Evolutionary conservation across 2,888 invertebrate species (phyloP).

Genomic region (Ptychoptera albimana): DNA sequence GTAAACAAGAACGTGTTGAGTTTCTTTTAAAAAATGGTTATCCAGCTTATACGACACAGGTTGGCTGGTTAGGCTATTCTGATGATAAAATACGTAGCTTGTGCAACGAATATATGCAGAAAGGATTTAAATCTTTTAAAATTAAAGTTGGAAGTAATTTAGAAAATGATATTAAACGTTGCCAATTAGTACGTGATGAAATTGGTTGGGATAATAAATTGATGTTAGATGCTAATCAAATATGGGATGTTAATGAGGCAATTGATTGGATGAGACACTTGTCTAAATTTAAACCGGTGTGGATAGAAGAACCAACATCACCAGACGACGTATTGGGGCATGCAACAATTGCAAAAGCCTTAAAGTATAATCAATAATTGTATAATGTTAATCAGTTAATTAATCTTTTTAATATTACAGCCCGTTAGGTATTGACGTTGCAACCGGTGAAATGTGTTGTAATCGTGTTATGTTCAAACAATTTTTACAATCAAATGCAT

Average conservation of each 20-base stretch:
- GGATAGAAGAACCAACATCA: constrained; percentile 90
- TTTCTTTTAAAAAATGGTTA: constrained; percentile 51
- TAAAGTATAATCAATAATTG: constrained; percentile 18
- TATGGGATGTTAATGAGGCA: constrained; percentile 74
- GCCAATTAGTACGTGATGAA: constrained; percentile 51
- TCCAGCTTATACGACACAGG: constrained; percentile 77
- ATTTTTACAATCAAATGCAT: constrained; percentile 60
- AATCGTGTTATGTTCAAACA: constrained; percentile 89
- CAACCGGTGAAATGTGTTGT: constrained; percentile 84
- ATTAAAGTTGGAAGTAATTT: constrained; percentile 75
- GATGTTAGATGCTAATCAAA: constrained; percentile 82
- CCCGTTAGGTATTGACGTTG: constrained; percentile 66
- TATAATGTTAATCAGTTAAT: constrained; percentile 2
- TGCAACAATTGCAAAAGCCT: constrained; percentile 55
- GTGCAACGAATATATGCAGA: constrained; percentile 52
- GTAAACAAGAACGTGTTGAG: constrained; percentile 46
- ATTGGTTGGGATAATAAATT: constrained; percentile 62
- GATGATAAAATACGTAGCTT: constrained; percentile 54
- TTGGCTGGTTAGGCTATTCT: constrained; percentile 68
- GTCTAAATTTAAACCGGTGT: constrained; percentile 54
- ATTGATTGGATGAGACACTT: constrained; percentile 73
- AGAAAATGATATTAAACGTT: constrained; percentile 58
- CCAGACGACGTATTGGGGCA: constrained; percentile 87
- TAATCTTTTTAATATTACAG: constrained; percentile 18
- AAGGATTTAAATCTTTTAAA: constrained; percentile 74